Percentiles rank a stretch among this genome's conserved stretches.
These are phyloP conservation scores for Papilio xuthus DNA, from an alignment of 1,140 invertebrate genomes.

Conservation along the genomic window DNA sequence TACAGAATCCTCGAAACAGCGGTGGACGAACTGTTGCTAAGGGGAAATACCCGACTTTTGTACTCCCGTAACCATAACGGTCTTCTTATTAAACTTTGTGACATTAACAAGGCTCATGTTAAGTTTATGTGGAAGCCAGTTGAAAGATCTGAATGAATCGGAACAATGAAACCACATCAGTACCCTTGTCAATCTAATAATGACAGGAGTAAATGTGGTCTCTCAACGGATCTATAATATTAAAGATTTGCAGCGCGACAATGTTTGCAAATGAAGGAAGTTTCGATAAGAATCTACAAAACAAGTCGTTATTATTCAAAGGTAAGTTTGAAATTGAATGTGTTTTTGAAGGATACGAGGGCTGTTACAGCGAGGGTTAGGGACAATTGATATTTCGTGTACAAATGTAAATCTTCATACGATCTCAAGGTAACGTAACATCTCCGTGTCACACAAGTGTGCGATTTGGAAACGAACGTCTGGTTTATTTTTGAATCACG, in stretches of 20 bases:
- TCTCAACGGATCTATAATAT: conserved; percentile 45
- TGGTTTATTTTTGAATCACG: conserved; percentile 13
- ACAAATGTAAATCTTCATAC: conserved; percentile 55
- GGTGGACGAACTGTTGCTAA: conserved; percentile 56
- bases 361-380: conserved; percentile 59
- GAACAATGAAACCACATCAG: conserved; percentile 58
- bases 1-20: conserved; percentile 58
- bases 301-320: conserved; percentile 51
- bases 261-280: conserved; percentile 44
- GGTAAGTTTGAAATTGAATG: conserved; percentile 55
- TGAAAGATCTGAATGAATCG: conserved; percentile 55
- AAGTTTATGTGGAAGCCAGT: conserved; percentile 57
- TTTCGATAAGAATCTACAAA: conserved; percentile 55
- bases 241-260: conserved; percentile 46
- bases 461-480: conserved; percentile 13
- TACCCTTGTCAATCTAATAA: conserved; percentile 68
- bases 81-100: conserved; percentile 47
- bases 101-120: conserved; percentile 51
- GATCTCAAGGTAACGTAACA: conserved; percentile 62
- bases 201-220: conserved; percentile 52
- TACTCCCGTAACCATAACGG: conserved; percentile 52
- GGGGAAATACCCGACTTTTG: conserved; percentile 59
- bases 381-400: conserved; percentile 56
- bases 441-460: conserved; percentile 41
- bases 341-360: conserved; percentile 47